Conservation (phyloP, 2,113 vertebrate genomes). For the Brachyistius frenatus region DNA sequence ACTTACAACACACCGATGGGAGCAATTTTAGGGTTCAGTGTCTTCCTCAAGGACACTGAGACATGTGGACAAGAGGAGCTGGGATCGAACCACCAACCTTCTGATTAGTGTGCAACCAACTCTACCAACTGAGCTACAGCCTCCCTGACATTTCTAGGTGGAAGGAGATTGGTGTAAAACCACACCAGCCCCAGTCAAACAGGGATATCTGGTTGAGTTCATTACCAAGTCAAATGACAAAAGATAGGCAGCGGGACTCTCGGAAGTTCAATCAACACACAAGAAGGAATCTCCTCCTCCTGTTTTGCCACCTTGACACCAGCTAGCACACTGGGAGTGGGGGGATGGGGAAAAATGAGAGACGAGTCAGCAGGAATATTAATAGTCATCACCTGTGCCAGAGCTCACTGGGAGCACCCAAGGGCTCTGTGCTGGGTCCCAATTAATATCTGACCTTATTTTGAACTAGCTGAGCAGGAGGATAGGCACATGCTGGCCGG, state of each 20-base stretch:
- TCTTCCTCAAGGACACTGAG: too few species aligned
- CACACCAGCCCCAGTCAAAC: slow-evolving; percentile 11
- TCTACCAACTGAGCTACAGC: too few species aligned
- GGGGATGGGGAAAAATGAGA: slow-evolving; percentile 35
- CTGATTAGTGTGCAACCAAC: too few species aligned
- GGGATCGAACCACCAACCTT: too few species aligned
- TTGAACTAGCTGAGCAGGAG: slow-evolving; percentile 46
- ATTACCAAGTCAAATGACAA: slow-evolving; percentile 12
- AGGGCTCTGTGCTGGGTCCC: slow-evolving; percentile 43
- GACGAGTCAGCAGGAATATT: slow-evolving; percentile 63
- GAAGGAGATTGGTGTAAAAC: neutral
- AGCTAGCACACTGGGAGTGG: slow-evolving; percentile 10
- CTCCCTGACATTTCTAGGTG: neutral
- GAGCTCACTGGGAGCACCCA: slow-evolving; percentile 41
- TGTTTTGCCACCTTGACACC: neutral
- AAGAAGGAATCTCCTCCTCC: neutral
- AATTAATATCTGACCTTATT: slow-evolving; percentile 65
- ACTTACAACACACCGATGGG: too few species aligned
- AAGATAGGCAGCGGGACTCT: neutral
- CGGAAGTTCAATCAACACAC: slow-evolving; percentile 4
- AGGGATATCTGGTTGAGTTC: neutral
- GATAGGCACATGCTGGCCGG: slow-evolving; percentile 17
- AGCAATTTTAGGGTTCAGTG: too few species aligned
- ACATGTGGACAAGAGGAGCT: too few species aligned
- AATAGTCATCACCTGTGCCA: slow-evolving; percentile 55